Evolutionary conservation across 1,140 invertebrate species (phyloP).

Genomic region (Sesamia nonagrioides): DNA sequence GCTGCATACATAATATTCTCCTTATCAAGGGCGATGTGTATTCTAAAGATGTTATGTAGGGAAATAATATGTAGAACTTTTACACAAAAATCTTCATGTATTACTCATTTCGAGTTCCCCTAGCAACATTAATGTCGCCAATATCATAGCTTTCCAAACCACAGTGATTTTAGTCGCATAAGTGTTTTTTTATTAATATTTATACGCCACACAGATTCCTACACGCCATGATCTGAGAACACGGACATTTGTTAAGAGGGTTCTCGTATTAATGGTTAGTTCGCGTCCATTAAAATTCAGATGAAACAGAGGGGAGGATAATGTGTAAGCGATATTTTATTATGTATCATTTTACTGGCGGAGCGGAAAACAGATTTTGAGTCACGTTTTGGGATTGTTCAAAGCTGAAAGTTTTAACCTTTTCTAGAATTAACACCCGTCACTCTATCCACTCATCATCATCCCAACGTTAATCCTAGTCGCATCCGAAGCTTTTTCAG

Average conservation of each 20-base stretch:
- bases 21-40: no score
- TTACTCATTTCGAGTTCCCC: slow-evolving; percentile 25
- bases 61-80: not conserved
- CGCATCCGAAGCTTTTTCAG: no score
- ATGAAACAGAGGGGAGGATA: slow-evolving; percentile 43
- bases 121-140: not conserved
- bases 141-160: not conserved
- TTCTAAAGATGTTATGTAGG: not conserved
- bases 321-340: slow-evolving; percentile 34
- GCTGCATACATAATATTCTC: no score
- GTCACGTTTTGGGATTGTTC: not conserved
- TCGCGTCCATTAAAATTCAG: slow-evolving; percentile 32
- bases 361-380: slow-evolving; percentile 11
- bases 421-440: no score
- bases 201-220: slow-evolving; percentile 40
- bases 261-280: slow-evolving; percentile 50
- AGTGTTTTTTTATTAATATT: slow-evolving; percentile 57
- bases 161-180: slow-evolving; percentile 8
- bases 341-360: slow-evolving; percentile 24
- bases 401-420: no score
- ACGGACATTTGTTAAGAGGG: slow-evolving; percentile 53
- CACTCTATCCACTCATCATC: no score
- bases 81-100: not conserved
- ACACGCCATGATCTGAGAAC: slow-evolving; percentile 47
- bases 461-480: no score